A percentile compares a stretch with the other conserved stretches of the same genome.
Evolutionary conservation across 2,888 invertebrate genomes (phyloP).

Genomic region (Lumbricus terrestris): DNA sequence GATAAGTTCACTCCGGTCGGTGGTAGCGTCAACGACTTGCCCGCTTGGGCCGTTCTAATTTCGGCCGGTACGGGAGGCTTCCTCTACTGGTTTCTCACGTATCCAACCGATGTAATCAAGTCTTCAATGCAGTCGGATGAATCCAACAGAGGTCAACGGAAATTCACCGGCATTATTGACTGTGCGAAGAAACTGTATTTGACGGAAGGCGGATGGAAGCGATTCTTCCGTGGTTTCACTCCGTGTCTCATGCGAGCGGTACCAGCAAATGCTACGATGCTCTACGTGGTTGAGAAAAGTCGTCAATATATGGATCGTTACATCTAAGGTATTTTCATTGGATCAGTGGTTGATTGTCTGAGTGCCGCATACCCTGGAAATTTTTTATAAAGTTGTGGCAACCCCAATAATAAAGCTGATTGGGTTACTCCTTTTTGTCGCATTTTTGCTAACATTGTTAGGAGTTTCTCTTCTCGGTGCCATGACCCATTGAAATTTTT

Average conservation of each 20-base stretch:
- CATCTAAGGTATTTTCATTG: no score
- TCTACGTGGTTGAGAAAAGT: slow-evolving; percentile 35
- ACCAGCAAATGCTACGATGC: slow-evolving; percentile 41
- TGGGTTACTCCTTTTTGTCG: no score
- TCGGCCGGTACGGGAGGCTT: slow-evolving; percentile 39
- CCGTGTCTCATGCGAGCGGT: slow-evolving; percentile 40
- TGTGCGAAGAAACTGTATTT: slow-evolving; percentile 37
- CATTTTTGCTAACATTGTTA: no score
- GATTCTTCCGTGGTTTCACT: slow-evolving; percentile 39
- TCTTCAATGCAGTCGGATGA: slow-evolving; percentile 41
- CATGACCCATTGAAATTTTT: no score
- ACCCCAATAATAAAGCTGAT: no score
- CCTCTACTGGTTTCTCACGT: slow-evolving; percentile 40
- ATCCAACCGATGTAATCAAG: slow-evolving; percentile 42
- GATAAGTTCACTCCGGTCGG: slow-evolving; percentile 33
- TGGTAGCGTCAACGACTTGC: slow-evolving; percentile 30
- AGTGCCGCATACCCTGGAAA: no score
- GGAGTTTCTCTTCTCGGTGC: no score
- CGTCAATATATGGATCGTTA: slow-evolving; percentile 26
- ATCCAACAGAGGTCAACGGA: slow-evolving; percentile 27
- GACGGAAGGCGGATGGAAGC: slow-evolving; percentile 38
- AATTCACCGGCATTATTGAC: slow-evolving; percentile 34
- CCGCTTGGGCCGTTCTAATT: slow-evolving; percentile 28
- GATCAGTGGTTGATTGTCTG: no score
- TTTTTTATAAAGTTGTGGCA: no score